phyloP scores from a whole-genome alignment of 2,888 invertebrate genomes.

The Erpobdella octoculata region DNA sequence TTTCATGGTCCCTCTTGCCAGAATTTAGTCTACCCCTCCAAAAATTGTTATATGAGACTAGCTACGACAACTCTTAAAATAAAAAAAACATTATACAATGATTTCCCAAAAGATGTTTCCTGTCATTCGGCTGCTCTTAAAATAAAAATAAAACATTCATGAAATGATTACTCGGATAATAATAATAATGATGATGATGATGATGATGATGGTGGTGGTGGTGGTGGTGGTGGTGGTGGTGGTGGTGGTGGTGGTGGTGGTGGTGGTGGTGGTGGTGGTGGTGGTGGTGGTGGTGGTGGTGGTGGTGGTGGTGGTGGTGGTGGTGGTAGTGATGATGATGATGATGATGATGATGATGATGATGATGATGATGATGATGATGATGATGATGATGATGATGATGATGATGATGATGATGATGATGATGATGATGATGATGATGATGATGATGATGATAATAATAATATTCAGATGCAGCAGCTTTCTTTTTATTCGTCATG shows the following conservation, averaged over 20 bases:
- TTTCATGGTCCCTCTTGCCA: no score
- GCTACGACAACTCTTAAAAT: no score
- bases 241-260: background rate
- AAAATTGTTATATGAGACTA: no score
- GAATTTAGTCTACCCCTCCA: no score
- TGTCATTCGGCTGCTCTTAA: no score
- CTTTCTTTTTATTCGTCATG: no score
- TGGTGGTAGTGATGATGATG: slow-evolving; percentile 1
- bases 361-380: slow-evolving; percentile 25
- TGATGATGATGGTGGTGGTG: background rate
- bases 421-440: slow-evolving; percentile 12
- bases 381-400: slow-evolving; percentile 20
- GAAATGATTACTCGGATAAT: no score
- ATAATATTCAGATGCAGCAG: no score
- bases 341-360: slow-evolving; percentile 24
- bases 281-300: background rate
- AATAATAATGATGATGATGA: background rate
- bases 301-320: background rate
- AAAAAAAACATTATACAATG: no score
- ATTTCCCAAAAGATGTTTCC: no score
- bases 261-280: background rate
- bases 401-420: slow-evolving; percentile 20
- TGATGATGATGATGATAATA: slow-evolving; percentile 16
- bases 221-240: background rate
- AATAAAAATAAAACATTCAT: no score